Conservation (phyloP, 2,113 vertebrate genomes). For the Perca fluviatilis region DNA sequence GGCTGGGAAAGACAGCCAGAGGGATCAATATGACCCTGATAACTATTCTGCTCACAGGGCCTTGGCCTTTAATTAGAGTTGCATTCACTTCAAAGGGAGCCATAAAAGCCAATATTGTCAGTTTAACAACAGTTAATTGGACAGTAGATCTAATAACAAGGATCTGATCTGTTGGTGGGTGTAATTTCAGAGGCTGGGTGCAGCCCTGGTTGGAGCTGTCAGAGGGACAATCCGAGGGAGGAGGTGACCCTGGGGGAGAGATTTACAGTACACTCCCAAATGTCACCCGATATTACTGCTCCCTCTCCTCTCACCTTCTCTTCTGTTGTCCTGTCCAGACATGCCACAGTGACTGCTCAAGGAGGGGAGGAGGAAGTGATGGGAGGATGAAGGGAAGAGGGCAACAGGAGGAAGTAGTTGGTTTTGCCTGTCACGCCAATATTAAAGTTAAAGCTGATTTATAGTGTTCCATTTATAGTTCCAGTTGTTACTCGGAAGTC, state of each 20-base stretch:
- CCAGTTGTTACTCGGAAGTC: too few species aligned
- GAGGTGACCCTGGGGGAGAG: slow-evolving; percentile 66
- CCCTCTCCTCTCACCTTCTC: slow-evolving; percentile 37
- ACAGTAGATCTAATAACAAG: slow-evolving; percentile 55
- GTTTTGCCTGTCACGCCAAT: neutral
- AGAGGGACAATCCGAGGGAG: slow-evolving; percentile 55
- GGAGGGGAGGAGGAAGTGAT: slow-evolving; percentile 27
- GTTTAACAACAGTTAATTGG: slow-evolving; percentile 57
- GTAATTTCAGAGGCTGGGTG: slow-evolving; percentile 63
- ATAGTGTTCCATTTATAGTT: too few species aligned
- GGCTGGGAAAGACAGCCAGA: slow-evolving; percentile 24
- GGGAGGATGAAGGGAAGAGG: slow-evolving; percentile 26
- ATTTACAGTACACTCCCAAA: slow-evolving; percentile 68
- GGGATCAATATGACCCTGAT: slow-evolving; percentile 38
- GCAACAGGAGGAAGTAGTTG: neutral
- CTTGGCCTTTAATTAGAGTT: slow-evolving; percentile 49
- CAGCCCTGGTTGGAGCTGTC: slow-evolving; percentile 51
- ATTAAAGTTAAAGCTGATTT: too few species aligned
- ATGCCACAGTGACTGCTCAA: slow-evolving; percentile 44
- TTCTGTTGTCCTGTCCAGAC: slow-evolving; percentile 62
- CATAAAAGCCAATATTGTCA: slow-evolving; percentile 51
- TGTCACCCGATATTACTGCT: slow-evolving; percentile 61
- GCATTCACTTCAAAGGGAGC: slow-evolving; percentile 54
- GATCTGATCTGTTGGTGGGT: slow-evolving; percentile 44
- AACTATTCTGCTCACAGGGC: slow-evolving; percentile 28